Conservation (phyloP, 2,113 vertebrate genomes). For the Macrotis lagotis region DNA sequence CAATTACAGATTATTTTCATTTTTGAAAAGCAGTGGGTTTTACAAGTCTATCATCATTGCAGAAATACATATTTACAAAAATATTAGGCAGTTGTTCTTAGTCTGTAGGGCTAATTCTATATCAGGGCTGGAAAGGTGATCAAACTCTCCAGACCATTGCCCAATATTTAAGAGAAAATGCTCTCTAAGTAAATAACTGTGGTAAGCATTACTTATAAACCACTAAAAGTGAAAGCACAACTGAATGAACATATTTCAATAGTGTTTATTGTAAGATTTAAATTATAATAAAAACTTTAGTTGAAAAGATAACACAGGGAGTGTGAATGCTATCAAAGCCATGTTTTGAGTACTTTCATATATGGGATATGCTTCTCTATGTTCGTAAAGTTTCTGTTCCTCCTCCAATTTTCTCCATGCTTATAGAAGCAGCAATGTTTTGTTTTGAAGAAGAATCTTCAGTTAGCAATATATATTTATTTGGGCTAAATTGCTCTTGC, state of each 20-base stretch:
- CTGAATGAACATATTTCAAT: not conserved
- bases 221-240: not conserved
- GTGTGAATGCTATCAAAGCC: not conserved
- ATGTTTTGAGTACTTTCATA: not conserved
- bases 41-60: not conserved
- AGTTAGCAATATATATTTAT: not conserved
- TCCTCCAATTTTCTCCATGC: not conserved
- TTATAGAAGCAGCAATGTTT: not conserved
- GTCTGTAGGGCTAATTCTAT: not conserved
- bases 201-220: not conserved
- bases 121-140: not conserved
- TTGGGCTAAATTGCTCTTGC: not conserved
- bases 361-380: not conserved
- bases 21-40: not conserved
- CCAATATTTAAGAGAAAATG: not conserved
- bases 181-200: not conserved
- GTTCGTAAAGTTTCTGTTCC: not conserved
- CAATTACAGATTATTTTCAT: constrained; percentile 11
- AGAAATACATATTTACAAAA: not conserved
- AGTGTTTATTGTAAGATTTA: not conserved
- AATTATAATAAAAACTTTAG: not conserved
- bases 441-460: not conserved
- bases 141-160: not conserved
- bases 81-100: not conserved
- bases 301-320: not conserved